Evolutionary conservation across 2,888 invertebrate genomes (phyloP).

Genomic region (Leptinotarsa juncta): DNA sequence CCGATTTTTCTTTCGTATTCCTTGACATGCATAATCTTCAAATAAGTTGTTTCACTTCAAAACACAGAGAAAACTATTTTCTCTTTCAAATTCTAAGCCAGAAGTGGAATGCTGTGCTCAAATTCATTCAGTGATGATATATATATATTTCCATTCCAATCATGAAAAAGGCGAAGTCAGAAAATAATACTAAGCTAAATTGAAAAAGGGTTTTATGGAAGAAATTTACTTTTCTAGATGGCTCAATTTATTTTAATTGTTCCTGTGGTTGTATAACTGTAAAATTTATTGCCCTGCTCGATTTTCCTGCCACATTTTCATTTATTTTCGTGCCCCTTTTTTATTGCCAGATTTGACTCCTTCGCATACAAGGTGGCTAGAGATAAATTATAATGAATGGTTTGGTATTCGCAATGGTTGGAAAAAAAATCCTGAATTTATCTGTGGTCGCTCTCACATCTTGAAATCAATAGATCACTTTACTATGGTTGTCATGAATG

Average conservation of each 20-base stretch:
- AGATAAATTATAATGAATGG: no score
- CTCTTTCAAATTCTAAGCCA: background rate
- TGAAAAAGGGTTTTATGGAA: slow-evolving; percentile 19
- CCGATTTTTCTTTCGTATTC: no score
- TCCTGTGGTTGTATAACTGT: slow-evolving; percentile 9
- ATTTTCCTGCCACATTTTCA: background rate
- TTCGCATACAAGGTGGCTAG: background rate
- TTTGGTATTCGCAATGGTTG: no score
- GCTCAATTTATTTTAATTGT: slow-evolving; percentile 18
- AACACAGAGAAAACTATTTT: background rate
- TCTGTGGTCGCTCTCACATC: no score
- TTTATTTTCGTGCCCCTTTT: background rate
- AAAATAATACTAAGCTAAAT: background rate
- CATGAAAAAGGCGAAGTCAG: background rate
- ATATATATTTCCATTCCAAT: slow-evolving; percentile 12
- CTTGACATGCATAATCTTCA: background rate
- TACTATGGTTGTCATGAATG: no score
- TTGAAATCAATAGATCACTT: no score
- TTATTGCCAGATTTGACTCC: background rate
- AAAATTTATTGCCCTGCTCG: background rate
- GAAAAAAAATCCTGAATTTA: no score
- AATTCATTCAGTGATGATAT: slow-evolving; percentile 5
- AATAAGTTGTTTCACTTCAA: no score
- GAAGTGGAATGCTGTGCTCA: background rate
- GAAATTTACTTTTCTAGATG: slow-evolving; percentile 7